Evolutionary conservation across 2,888 invertebrate genomes (phyloP).

Genomic region (Abrostola tripartita): DNA sequence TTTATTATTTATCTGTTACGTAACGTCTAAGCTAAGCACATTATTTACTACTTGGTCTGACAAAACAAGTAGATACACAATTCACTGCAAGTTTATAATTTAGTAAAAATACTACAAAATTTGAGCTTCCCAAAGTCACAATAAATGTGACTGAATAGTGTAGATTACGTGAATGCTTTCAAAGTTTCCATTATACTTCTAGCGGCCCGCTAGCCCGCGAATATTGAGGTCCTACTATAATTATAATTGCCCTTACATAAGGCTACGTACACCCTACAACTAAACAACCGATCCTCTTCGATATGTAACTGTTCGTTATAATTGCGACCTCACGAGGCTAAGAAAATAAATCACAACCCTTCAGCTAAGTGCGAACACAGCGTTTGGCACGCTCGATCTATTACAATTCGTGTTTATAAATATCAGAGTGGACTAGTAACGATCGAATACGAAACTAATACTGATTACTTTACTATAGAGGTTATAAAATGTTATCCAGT

Average conservation of each 20-base stretch:
- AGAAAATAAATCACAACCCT: constrained; percentile 77
- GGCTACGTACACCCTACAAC: constrained; percentile 61
- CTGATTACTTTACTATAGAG: constrained; percentile 41
- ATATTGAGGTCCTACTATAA: constrained; percentile 38
- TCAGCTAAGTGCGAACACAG: constrained; percentile 50
- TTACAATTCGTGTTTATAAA: constrained; percentile 51
- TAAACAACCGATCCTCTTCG: constrained; percentile 71
- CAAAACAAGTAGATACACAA: constrained; percentile 39
- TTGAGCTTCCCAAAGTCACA: constrained; percentile 73
- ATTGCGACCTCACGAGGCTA: constrained; percentile 56
- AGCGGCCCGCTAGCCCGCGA: constrained; percentile 38
- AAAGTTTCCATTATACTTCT: constrained; percentile 45
- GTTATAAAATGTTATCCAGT: constrained; percentile 56
- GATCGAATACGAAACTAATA: constrained; percentile 58
- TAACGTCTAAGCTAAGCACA: constrained; percentile 58
- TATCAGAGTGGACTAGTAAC: constrained; percentile 56
- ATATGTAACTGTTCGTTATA: constrained; percentile 76
- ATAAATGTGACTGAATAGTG: constrained; percentile 44
- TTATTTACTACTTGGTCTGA: constrained; percentile 72
- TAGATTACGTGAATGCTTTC: constrained; percentile 44
- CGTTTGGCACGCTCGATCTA: constrained; percentile 64
- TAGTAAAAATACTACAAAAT: constrained; percentile 75
- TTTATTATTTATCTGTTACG: constrained; percentile 36
- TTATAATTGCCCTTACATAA: constrained; percentile 39
- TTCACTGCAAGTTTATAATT: constrained; percentile 43